Evolutionary conservation across 2,888 invertebrate genomes (phyloP).

Genomic region (Erebia ligea): DNA sequence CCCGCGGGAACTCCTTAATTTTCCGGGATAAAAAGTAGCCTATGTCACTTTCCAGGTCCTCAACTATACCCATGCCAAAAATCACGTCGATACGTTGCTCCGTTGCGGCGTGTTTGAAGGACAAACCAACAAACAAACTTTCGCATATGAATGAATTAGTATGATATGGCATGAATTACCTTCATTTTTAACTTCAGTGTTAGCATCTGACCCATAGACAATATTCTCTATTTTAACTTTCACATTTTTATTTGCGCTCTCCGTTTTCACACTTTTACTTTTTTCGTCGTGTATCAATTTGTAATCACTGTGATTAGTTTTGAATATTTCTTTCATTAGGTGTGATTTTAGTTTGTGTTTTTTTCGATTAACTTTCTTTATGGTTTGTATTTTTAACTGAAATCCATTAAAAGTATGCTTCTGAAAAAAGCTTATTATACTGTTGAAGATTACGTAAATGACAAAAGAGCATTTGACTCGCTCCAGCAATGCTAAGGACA

Average conservation of each 20-base stretch:
- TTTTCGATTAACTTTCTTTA: slow-evolving; percentile 3
- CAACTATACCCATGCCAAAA: too few relatives aligned
- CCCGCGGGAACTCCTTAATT: too few relatives aligned
- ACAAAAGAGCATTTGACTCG: too few relatives aligned
- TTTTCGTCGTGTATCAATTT: neutral
- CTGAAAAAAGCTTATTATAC: too few relatives aligned
- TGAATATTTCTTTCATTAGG: neutral
- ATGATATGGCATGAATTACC: neutral
- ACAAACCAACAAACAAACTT: too few relatives aligned
- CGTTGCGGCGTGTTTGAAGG: too few relatives aligned
- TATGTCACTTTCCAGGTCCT: too few relatives aligned
- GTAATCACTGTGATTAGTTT: neutral
- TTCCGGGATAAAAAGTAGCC: too few relatives aligned
- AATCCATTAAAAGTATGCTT: neutral
- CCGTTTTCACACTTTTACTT: neutral
- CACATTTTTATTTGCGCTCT: neutral
- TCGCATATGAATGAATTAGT: too few relatives aligned
- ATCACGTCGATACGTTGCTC: too few relatives aligned
- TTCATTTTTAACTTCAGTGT: slow-evolving; percentile 1
- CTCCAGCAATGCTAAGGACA: too few relatives aligned
- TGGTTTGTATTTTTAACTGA: slow-evolving; percentile 9
- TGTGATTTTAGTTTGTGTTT: slow-evolving; percentile 9
- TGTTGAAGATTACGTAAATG: too few relatives aligned
- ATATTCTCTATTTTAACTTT: slow-evolving; percentile 3
- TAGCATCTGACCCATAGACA: neutral